Evolutionary conservation across 2,797 vertebrate genomes (phyloP), one percentile per base, ranked within the genome.

Genomic region (Thalassophryne amazonica): DNA sequence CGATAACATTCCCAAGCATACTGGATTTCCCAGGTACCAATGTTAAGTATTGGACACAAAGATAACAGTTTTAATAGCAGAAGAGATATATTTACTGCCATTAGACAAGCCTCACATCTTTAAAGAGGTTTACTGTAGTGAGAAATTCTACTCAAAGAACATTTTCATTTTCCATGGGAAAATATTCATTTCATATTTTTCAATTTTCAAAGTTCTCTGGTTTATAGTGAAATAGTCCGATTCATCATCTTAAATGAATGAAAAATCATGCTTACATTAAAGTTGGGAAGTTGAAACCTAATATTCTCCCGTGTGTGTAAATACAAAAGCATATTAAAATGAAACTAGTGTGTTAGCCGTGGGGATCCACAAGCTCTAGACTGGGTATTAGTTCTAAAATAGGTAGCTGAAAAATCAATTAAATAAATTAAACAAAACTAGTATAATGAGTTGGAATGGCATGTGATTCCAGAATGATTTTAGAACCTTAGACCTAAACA

Each of bases 1-100:
- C 76, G 65, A 82, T 80, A 78, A 66, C 58, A 74, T 79, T 68
- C 68, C 59, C 47, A 59, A 29, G 62, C 67, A 83, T 73, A 85
- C 57, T 74, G 56, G 67, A 85, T 85, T 79, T 76, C 67, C 51
- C 76, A 83, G 79, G 83, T 83, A 79, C 60, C 60, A 29, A 55
- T 28, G 74, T 74, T 76, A 85, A 87, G 84, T 82, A 76, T 75
- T 18, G 2, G 54, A 67, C 45, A 50, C 56, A 43, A 67, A 79
- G 85, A 88, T 86, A 88, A 85, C 73, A 73, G 46, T 45, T 74
- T 74, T 79, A 81, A 85, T 81, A 84, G 67, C 51, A 39, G 37
- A 30, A 51, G n/a, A 28, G 42, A 79, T 82, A 86, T 84, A 81
- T 85, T 84, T 88, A 82, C 81, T 60, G 34, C 55, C 70, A 73